Base-by-base conservation (phyloP, 1,140 invertebrate species). In the Conopomorpha cramerella region DNA sequence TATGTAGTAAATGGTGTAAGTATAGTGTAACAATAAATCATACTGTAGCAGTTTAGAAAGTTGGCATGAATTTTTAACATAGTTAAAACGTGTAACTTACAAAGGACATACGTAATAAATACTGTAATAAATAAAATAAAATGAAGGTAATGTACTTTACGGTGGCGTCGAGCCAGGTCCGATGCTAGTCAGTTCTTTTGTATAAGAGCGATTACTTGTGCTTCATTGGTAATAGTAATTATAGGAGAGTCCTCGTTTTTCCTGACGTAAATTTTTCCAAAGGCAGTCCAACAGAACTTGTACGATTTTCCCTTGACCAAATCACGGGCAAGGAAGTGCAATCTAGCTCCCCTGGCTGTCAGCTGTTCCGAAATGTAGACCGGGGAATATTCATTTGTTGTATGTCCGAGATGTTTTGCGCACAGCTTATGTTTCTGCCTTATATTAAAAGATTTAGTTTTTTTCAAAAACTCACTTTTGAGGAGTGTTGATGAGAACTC, bases 261-360 rank as follows among this genome's bases (percentile, higher is more conserved):
- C 15, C 30, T 31, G 4, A 31, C 30, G 15, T 31, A 31, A 7
- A 31, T 15, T 16, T 16, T 31, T 14, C 30, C 30, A 31, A 15
- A 31, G 2, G 30, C 2, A 4, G 30, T 31, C 30, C 30, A 31
- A 15, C 30, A 15, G 30, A 31, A 31, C 13, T 31, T 31, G 16
- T n/a, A 31, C 4, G 2, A 3, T 16, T 31, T 31, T 31, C 12
- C 2, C 15, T 16, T 31, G n/a, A n/a, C 13, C 4, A 31, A 15
- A 8, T 31, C 30, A 15, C 30, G 2, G 3, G 30, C 30, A 3
- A 31, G 15, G 11, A 31, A 31, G 14, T 15, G n/a, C 4, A 31
- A 16, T 4, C 30, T 11, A 6, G 30, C 2, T 7, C 30, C 30
- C 7, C 13, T 14, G 3, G 30, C 30, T 2, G 30, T 31, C 16